phyloP scores from a whole-genome alignment of 1,140 invertebrate genomes.

The Drosophila sturtevanti region DNA sequence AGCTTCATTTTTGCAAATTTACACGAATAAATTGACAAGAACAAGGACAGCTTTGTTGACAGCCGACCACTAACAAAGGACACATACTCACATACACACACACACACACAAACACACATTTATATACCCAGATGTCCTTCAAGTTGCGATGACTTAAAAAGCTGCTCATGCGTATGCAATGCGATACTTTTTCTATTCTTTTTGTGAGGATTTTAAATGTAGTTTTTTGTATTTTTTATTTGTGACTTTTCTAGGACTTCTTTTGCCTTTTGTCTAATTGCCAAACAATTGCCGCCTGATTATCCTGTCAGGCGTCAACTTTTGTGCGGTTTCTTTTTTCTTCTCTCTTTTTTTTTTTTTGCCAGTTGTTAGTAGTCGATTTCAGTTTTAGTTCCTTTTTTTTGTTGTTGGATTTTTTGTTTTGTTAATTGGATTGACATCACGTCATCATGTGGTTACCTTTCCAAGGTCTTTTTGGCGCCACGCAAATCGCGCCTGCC shows the following conservation, averaged over 20 bases:
- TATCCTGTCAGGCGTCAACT: slow-evolving; percentile 70
- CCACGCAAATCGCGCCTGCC: slow-evolving; percentile 62
- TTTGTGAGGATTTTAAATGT: slow-evolving; percentile 55
- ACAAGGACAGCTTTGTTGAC: slow-evolving; percentile 49
- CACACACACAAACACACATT: neutral
- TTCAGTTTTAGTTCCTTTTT: slow-evolving; percentile 63
- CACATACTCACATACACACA: no score
- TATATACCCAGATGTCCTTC: slow-evolving; percentile 49
- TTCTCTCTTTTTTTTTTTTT: slow-evolving; percentile 17
- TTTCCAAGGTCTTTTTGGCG: slow-evolving; percentile 54
- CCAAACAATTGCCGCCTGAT: slow-evolving; percentile 76
- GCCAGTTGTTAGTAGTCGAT: neutral
- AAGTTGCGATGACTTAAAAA: slow-evolving; percentile 56
- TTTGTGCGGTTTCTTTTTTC: slow-evolving; percentile 66
- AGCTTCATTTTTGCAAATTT: slow-evolving; percentile 79
- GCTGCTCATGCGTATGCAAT: slow-evolving; percentile 71
- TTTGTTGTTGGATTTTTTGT: slow-evolving; percentile 6
- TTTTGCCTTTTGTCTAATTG: slow-evolving; percentile 54
- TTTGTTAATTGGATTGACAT: slow-evolving; percentile 77
- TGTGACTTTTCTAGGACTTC: slow-evolving; percentile 72
- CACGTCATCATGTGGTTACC: slow-evolving; percentile 61
- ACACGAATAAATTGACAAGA: slow-evolving; percentile 44
- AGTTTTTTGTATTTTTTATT: slow-evolving; percentile 18
- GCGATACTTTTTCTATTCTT: slow-evolving; percentile 57
- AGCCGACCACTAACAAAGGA: slow-evolving; percentile 52